phyloP scores from a whole-genome alignment of 2,888 invertebrate genomes.

The Blomia tropicalis region DNA sequence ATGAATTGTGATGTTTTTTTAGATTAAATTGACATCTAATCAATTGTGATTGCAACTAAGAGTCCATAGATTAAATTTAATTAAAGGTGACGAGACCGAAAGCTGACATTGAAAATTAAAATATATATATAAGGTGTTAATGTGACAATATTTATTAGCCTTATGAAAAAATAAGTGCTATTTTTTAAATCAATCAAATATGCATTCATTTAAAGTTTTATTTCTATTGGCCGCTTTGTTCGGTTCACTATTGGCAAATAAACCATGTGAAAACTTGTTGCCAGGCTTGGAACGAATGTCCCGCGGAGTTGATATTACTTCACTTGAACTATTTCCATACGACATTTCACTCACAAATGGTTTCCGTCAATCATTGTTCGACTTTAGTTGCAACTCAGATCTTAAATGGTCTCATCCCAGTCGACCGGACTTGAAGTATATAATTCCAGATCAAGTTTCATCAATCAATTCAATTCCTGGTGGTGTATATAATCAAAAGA shows the following conservation, averaged over 20 bases:
- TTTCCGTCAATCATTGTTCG: slow-evolving; percentile 6
- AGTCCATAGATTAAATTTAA: too few relatives aligned
- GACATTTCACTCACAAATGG: slow-evolving; percentile 16
- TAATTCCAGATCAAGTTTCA: slow-evolving; percentile 20
- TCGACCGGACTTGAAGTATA: neutral
- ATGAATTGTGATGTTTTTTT: too few relatives aligned
- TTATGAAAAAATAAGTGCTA: too few relatives aligned
- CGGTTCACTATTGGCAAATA: neutral
- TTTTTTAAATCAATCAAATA: too few relatives aligned
- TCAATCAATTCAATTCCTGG: slow-evolving; percentile 18
- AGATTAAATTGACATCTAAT: too few relatives aligned
- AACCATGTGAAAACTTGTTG: neutral
- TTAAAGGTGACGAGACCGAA: too few relatives aligned
- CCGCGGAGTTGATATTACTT: slow-evolving; percentile 20
- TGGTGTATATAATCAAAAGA: slow-evolving; percentile 14
- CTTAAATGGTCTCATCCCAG: slow-evolving; percentile 18
- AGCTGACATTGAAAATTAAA: too few relatives aligned
- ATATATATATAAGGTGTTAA: too few relatives aligned
- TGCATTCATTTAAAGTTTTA: too few relatives aligned
- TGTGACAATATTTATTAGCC: too few relatives aligned
- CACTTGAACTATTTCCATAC: slow-evolving; percentile 20
- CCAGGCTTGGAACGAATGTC: slow-evolving; percentile 19
- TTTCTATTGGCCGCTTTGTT: too few relatives aligned
- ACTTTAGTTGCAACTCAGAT: slow-evolving; percentile 12
- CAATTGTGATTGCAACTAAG: too few relatives aligned